Evolutionary conservation across 2,113 vertebrate genomes (phyloP), one percentile per base, ranked within the genome.

Genomic region (Panthera leo): DNA sequence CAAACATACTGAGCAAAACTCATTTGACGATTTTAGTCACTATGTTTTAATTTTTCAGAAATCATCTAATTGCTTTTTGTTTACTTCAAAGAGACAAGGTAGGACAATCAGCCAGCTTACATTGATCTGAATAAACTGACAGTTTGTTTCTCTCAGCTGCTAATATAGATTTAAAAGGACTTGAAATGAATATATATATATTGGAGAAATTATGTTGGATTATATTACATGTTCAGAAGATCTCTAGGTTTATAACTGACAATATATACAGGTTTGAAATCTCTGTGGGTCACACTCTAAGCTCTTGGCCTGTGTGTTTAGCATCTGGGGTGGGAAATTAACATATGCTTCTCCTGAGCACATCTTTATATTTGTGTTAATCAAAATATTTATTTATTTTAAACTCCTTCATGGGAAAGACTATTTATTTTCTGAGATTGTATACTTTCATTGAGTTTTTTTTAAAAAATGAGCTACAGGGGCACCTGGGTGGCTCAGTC

Each of bases 31-130:
- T 70, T 85, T 97, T 71, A 80, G 31, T 94, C 91, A 90, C 27
- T 85, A 34, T 78, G 51, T 16, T 85, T 85, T 95, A 92, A 84
- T 85, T 97, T 97, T 96, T 83, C 80, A 89, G 67, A 91, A 97
- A 85, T 92, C 34, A 85, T 91, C 53, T 95, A 84, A 96, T 97
- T 71, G 65, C 19, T 58, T 93, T 97, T 97, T 68, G 70, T 97
- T 97, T 96, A 68, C 78, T 95, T 96, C 78, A 82, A 76, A 85
- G 65, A 90, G 19, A 67, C 27, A 80, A 90, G 39, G 25, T 36
- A 76, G 36, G 58, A 93, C 34, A 39, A 73, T 68, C 12, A 80
- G 76, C 55, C 42, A 91, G 73, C 34, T 79, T 85, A 51, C 7
- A 34, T 31, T 80, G 53, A 61, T 94, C 90, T 93, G 70, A 91